Percentiles rank a stretch among this genome's conserved stretches.
Evolutionary conservation across 2,888 invertebrate genomes (phyloP).

Genomic region (Priocnemis perturbator): DNA sequence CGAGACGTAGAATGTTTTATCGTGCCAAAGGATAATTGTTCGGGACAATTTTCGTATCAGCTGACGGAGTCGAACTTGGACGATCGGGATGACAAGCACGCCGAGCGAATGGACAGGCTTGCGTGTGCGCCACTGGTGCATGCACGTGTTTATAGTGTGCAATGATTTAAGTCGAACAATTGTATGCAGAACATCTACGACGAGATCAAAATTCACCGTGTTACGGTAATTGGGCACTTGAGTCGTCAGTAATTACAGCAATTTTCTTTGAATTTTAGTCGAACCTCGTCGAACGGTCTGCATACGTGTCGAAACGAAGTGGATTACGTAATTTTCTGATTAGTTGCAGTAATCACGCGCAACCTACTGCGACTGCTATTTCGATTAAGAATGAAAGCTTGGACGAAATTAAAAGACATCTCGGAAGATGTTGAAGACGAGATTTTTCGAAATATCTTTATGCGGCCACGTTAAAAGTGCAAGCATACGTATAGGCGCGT

Average conservation of each 20-base stretch:
- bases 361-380: too few relatives aligned
- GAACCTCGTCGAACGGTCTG: too few relatives aligned
- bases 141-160: conserved; percentile 30
- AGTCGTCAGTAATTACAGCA: too few relatives aligned
- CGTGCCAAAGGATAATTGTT: too few relatives aligned
- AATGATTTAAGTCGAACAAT: background rate
- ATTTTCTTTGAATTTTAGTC: too few relatives aligned
- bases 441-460: too few relatives aligned
- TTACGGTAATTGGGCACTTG: too few relatives aligned
- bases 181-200: too few relatives aligned
- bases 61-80: conserved; percentile 38
- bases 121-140: conserved; percentile 52
- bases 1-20: conserved; percentile 45
- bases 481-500: background rate
- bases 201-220: too few relatives aligned
- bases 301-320: background rate
- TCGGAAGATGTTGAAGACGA: too few relatives aligned
- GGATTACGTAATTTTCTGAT: conserved; percentile 35
- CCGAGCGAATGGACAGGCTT: conserved; percentile 60
- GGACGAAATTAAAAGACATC: background rate
- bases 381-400: conserved; percentile 4
- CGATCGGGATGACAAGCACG: conserved; percentile 47
- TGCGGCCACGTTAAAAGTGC: background rate
- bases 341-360: background rate
- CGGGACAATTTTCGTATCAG: conserved; percentile 60